Conservation (phyloP, 2,113 vertebrate species). For the Dendropsophus ebraccatus region DNA sequence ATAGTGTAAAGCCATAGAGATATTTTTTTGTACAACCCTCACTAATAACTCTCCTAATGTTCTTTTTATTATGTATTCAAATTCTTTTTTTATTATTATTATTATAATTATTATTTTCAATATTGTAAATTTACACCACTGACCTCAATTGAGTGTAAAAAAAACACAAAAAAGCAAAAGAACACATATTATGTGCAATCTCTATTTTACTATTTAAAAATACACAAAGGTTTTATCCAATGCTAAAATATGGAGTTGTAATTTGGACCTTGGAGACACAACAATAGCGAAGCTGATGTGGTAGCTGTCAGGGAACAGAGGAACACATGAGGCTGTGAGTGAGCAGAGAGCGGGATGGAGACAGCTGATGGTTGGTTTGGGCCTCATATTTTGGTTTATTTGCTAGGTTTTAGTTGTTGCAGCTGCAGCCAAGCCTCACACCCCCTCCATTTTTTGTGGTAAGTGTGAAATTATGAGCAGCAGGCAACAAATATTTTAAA, state of each 20-base stretch:
- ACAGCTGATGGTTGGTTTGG: constrained; percentile 43
- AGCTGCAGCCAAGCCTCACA: constrained; percentile 50
- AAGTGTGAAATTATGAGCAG: constrained; percentile 55
- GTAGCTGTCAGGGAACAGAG: constrained; percentile 5
- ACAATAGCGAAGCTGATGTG: neutral
- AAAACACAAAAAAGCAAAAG: neutral
- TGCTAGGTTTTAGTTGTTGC: constrained; percentile 47
- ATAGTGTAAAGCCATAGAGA: too few species aligned
- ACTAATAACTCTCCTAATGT: too few species aligned
- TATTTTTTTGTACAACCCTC: too few species aligned
- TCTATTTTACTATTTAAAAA: neutral
- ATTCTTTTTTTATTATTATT: too few species aligned
- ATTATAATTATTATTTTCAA: too few species aligned
- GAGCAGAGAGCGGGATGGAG: neutral
- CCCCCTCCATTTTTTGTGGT: constrained; percentile 49
- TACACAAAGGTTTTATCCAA: neutral
- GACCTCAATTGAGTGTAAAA: neutral
- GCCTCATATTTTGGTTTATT: constrained; percentile 46
- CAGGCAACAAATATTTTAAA: constrained; percentile 54
- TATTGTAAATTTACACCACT: too few species aligned
- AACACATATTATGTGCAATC: neutral
- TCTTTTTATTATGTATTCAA: too few species aligned
- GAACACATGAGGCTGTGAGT: constrained; percentile 18
- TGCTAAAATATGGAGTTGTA: neutral
- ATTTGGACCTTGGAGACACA: neutral